These are phyloP conservation scores for Crambe crambe DNA, from an alignment of 37 sponge, comb jelly and placozoan genomes.

Conservation along the genomic window DNA sequence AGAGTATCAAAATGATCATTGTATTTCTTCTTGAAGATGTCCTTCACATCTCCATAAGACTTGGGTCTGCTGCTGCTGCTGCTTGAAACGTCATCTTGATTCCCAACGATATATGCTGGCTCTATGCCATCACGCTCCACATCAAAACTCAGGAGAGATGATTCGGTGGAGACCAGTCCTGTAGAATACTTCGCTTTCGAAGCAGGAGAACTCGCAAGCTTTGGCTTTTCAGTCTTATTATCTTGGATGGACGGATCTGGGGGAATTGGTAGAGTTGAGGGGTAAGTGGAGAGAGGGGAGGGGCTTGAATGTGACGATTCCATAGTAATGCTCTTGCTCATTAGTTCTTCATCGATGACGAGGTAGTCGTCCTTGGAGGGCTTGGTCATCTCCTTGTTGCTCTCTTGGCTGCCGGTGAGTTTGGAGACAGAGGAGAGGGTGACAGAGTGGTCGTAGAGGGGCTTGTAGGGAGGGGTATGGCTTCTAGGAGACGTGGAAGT, in stretches of 20 bases:
- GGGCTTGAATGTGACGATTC: not conserved
- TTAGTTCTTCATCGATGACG: slow-evolving; percentile 18
- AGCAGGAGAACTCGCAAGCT: no score
- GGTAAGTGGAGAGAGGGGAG: not conserved
- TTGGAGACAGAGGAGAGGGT: slow-evolving; percentile 24
- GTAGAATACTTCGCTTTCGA: no score
- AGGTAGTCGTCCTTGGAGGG: slow-evolving; percentile 23
- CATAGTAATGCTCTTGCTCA: not conserved
- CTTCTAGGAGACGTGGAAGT: not conserved
- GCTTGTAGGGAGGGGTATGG: not conserved
- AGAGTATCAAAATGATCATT: slow-evolving; percentile 35
- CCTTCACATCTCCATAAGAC: not conserved
- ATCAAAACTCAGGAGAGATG: no score
- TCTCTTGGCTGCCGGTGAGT: slow-evolving; percentile 14
- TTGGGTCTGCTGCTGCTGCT: no score
- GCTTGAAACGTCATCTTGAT: no score
- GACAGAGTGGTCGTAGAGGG: not conserved
- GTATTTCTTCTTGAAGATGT: slow-evolving; percentile 3
- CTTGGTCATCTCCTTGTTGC: not conserved
- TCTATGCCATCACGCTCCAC: no score
- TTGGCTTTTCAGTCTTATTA: not conserved
- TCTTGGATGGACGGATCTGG: not conserved
- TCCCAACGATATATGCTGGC: no score
- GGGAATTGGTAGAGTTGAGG: not conserved
- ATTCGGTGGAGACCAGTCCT: no score